Conservation (phyloP, 2,888 invertebrate genomes). For the Lasioglossum villosulum region DNA sequence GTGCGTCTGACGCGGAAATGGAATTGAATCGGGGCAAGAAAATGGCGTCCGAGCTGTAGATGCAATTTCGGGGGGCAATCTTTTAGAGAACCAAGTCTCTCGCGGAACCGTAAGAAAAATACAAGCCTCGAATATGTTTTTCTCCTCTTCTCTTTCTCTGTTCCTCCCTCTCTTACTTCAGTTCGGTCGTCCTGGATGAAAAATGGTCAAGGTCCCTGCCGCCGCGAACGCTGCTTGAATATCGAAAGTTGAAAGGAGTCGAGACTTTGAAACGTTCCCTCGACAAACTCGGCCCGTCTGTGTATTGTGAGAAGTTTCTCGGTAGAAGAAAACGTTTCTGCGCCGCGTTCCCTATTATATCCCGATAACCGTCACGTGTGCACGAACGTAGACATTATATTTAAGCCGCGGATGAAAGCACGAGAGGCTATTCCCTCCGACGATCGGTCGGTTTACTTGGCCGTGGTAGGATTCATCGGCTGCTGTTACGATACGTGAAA, state of each 20-base stretch:
- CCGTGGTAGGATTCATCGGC: constrained; percentile 41
- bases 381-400: background rate
- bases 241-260: constrained; percentile 21
- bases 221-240: constrained; percentile 8
- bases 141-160: background rate
- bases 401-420: background rate
- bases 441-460: constrained; percentile 24
- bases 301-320: constrained; percentile 31
- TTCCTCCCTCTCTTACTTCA: background rate
- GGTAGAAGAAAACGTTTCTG: constrained; percentile 23
- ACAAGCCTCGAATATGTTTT: constrained; percentile 11
- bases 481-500: constrained; percentile 51
- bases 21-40: background rate
- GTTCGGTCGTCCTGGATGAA: background rate
- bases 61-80: background rate
- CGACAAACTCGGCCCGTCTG: background rate
- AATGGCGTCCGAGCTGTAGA: background rate
- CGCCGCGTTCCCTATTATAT: constrained; percentile 13
- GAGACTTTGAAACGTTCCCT: constrained; percentile 9
- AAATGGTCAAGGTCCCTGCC: constrained; percentile 7
- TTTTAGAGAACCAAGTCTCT: background rate
- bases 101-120: constrained; percentile 2
- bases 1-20: background rate
- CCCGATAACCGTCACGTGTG: background rate
- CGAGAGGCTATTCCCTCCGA: constrained; percentile 2